Conservation (phyloP, 2,888 invertebrate species). For the Hypolimnas misippus region DNA sequence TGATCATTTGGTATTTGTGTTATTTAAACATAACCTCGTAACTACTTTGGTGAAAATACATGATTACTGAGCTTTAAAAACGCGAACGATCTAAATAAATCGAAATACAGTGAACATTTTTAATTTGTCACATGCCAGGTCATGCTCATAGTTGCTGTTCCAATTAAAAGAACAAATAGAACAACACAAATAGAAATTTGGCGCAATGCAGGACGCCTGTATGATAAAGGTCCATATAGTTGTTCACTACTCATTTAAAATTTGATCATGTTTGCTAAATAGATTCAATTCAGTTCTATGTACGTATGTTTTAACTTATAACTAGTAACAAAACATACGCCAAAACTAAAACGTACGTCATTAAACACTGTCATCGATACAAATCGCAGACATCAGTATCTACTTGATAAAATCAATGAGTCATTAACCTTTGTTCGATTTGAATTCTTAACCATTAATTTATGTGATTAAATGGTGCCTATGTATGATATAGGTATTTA, state of each 20-base stretch:
- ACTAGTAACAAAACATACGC: background rate
- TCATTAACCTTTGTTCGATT: constrained; percentile 15
- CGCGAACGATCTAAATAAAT: constrained; percentile 20
- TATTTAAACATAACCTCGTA: constrained; percentile 48
- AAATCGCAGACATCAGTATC: background rate
- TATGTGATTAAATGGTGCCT: background rate
- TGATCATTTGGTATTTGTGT: constrained; percentile 39
- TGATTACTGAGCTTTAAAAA: constrained; percentile 15
- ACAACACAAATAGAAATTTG: constrained; percentile 71
- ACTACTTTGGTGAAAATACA: constrained; percentile 9
- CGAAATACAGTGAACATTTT: constrained; percentile 25
- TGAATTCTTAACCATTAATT: background rate
- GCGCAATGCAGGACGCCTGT: constrained; percentile 79
- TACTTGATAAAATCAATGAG: constrained; percentile 27
- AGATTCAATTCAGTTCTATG: constrained; percentile 53
- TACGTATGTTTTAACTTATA: background rate
- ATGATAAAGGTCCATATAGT: constrained; percentile 66
- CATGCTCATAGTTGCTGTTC: constrained; percentile 43
- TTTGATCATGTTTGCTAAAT: constrained; percentile 60
- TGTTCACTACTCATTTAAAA: constrained; percentile 69
- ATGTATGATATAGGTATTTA: background rate
- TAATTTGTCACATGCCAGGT: constrained; percentile 30
- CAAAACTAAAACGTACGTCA: background rate
- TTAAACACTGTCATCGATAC: background rate
- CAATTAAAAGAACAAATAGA: constrained; percentile 71